Evolutionary conservation across 2,797 vertebrate species (phyloP).

Genomic region (Hemibagrus guttatus): DNA sequence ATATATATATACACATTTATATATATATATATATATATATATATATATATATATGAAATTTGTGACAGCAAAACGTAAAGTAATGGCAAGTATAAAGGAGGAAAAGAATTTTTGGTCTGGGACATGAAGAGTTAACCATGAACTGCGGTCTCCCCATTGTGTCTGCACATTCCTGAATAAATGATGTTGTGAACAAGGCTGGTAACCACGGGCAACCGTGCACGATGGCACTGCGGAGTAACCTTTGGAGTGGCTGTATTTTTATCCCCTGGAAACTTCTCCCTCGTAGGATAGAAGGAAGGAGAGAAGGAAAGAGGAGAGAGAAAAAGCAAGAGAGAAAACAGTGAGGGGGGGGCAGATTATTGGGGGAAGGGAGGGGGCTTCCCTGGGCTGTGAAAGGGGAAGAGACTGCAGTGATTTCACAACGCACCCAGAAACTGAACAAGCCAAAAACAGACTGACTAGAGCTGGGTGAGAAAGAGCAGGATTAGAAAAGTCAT

Average conservation of each 20-base stretch:
- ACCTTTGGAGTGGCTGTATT: constrained; percentile 76
- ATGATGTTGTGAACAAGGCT: constrained; percentile 79
- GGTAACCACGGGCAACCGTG: constrained; percentile 79
- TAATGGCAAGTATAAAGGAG: background rate
- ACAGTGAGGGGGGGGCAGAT: constrained; percentile 45
- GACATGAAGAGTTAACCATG: constrained; percentile 70
- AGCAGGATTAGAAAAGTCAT: background rate
- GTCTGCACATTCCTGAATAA: constrained; percentile 82
- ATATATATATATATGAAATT: background rate
- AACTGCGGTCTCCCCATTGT: constrained; percentile 68
- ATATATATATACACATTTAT: background rate
- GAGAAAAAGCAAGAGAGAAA: constrained; percentile 38
- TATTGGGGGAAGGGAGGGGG: constrained; percentile 32
- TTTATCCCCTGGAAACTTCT: constrained; percentile 74
- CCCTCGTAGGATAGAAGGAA: constrained; percentile 63
- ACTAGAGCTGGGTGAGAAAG: constrained; percentile 19
- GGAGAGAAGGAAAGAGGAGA: constrained; percentile 7
- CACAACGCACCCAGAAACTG: constrained; percentile 44
- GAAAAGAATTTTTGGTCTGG: constrained; percentile 2
- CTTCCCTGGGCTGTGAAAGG: constrained; percentile 68
- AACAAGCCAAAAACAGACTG: constrained; percentile 37
- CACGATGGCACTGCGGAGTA: constrained; percentile 72
- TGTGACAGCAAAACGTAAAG: background rate
- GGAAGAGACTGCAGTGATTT: constrained; percentile 68
- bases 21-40: background rate